These are phyloP conservation scores for Aethes cnicana DNA, from an alignment of 2,888 invertebrate species.

Conservation along the genomic window DNA sequence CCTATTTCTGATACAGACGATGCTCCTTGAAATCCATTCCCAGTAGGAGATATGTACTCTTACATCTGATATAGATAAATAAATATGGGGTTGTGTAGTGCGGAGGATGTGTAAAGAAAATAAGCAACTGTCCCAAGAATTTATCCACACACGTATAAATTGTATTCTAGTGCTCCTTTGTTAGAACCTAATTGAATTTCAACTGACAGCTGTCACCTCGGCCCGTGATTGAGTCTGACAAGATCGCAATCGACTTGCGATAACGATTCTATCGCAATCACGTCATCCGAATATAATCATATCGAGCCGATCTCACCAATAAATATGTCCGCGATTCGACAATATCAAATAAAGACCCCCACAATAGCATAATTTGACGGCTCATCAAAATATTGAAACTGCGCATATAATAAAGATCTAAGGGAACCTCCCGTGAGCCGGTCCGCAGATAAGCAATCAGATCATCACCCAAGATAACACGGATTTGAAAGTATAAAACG, in stretches of 20 bases:
- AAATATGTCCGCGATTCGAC: constrained; percentile 70
- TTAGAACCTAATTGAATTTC: too few species aligned
- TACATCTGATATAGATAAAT: too few species aligned
- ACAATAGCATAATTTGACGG: constrained; percentile 74
- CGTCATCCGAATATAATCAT: constrained; percentile 59
- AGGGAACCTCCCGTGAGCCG: constrained; percentile 70
- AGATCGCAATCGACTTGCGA: constrained; percentile 24
- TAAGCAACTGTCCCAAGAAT: too few species aligned
- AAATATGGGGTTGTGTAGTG: too few species aligned
- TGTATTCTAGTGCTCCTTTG: too few species aligned
- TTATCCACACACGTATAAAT: too few species aligned
- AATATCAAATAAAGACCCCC: constrained; percentile 60
- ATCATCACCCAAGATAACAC: constrained; percentile 77
- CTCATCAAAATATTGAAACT: constrained; percentile 60
- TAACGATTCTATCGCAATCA: constrained; percentile 44
- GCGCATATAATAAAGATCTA: constrained; percentile 80
- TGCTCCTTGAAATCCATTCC: too few species aligned
- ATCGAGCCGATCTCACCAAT: constrained; percentile 69
- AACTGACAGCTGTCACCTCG: too few species aligned
- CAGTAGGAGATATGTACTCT: too few species aligned
- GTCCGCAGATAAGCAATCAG: constrained; percentile 72
- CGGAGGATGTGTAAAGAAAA: too few species aligned
- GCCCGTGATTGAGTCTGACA: constrained; percentile 7
- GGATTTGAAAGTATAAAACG: constrained; percentile 82
- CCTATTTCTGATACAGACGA: too few species aligned